These are phyloP conservation scores for Euborellia annulipes DNA, from an alignment of 1,140 invertebrate species.

Conservation along the genomic window DNA sequence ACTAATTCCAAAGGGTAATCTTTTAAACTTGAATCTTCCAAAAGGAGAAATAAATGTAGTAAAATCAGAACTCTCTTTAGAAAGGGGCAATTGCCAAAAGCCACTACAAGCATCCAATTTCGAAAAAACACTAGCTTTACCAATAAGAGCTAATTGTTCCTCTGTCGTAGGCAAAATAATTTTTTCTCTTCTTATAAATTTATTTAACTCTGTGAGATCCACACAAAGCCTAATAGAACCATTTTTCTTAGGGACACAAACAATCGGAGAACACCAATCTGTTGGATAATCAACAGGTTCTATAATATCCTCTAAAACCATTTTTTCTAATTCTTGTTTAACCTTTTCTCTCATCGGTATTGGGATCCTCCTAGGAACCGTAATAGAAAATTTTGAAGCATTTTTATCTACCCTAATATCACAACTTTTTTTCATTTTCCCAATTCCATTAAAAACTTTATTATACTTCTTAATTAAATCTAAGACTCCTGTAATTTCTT, in stretches of 20 bases:
- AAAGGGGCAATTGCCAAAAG: constrained; percentile 13
- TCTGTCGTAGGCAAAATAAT: constrained; percentile 5
- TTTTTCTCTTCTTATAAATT: constrained; percentile 16
- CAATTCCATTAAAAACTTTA: background rate
- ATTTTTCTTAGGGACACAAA: constrained; percentile 24
- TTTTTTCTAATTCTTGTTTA: constrained; percentile 16
- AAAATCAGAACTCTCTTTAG: constrained; percentile 9
- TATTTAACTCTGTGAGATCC: constrained; percentile 24
- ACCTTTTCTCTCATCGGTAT: constrained; percentile 18
- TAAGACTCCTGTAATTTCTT: background rate
- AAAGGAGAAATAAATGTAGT: constrained; percentile 18
- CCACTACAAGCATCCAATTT: constrained; percentile 15
- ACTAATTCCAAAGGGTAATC: no score
- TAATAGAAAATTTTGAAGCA: constrained; percentile 3
- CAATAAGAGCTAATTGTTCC: background rate
- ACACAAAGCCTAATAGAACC: constrained; percentile 25
- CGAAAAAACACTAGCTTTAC: constrained; percentile 7
- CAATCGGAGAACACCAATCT: constrained; percentile 26
- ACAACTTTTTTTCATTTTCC: constrained; percentile 1
- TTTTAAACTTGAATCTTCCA: constrained; percentile 13
- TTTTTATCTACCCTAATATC: background rate
- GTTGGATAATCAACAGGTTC: constrained; percentile 20
- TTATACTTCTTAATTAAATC: background rate
- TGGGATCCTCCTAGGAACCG: constrained; percentile 17
- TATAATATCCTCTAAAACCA: constrained; percentile 18